Evolutionary conservation across 2,113 vertebrate genomes (phyloP).

Genomic region (Solea solea): DNA sequence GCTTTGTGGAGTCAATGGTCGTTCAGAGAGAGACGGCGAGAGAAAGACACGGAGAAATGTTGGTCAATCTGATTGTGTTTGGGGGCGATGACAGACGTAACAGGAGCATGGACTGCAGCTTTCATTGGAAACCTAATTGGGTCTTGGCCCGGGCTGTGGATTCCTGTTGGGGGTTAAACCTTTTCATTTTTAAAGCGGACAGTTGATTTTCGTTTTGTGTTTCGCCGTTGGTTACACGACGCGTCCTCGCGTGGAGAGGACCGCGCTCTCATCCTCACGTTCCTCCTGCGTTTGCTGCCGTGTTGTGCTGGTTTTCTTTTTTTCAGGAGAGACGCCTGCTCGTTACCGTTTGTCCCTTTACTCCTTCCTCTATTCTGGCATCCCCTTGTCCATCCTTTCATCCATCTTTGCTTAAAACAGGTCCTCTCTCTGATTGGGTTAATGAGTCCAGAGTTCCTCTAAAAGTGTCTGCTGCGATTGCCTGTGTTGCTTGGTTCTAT

Average conservation of each 20-base stretch:
- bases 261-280: constrained; percentile 32
- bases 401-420: constrained; percentile 52
- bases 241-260: constrained; percentile 49
- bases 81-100: constrained; percentile 47
- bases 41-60: constrained; percentile 40
- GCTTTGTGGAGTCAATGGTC: constrained; percentile 45
- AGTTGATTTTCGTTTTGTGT: constrained; percentile 20
- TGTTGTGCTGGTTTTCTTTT: constrained; percentile 50
- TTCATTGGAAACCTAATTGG: constrained; percentile 42
- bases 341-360: constrained; percentile 35
- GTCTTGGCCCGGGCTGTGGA: constrained; percentile 18
- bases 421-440: constrained; percentile 69
- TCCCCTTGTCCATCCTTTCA: constrained; percentile 62
- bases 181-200: constrained; percentile 29
- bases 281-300: constrained; percentile 51
- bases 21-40: constrained; percentile 37
- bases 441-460: constrained; percentile 74
- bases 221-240: constrained; percentile 51
- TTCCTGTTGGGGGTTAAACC: constrained; percentile 11
- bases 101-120: constrained; percentile 56
- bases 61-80: constrained; percentile 52
- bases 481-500: constrained; percentile 60
- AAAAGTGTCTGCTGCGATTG: constrained; percentile 57
- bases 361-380: constrained; percentile 50
- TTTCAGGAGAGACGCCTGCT: constrained; percentile 68